Base-by-base conservation (phyloP, 2,888 invertebrate species). In the Lithophane leautieri region DNA sequence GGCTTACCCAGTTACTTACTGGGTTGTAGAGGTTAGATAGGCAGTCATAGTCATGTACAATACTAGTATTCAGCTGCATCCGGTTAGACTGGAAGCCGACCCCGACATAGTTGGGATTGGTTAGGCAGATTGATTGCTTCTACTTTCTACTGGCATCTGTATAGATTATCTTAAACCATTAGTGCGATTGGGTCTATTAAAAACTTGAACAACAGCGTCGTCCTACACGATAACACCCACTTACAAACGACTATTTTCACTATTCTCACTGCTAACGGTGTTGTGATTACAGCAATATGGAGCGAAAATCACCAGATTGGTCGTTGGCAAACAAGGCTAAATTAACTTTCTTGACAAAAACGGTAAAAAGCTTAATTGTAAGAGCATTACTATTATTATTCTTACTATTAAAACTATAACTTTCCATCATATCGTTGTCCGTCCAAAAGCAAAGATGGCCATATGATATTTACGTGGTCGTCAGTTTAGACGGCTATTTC, bases 401-500 rank as follows among this genome's bases (percentile, higher is more conserved):
- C 28, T 47, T 44, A 40, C 25, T 60, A 60, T 60, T 60, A 65
- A 54, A 60, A 47, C 14, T 50, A 78, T 70, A 54, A 28, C 34
- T n/a, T 70, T 65, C 34, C 42, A 54, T 54, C 6, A 54, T 58
- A 62, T 58, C 19, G n/a, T 74, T 80, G 84, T 76, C 72, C 66
- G 54, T 72, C 73, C 34, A 42, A 78, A 74, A 78, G 68, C 76
- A 86, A 81, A 86, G 82, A 76, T 77, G 76, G 75, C 56, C 34
- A 76, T 82, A 73, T 79, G 72, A 56, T 88, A 86, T 87, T 86
- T 84, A 82, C 86, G 63, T 42, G 83, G 68, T 50, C 81, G 75
- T 83, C 87, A 79, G 58, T 68, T 77, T 65, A 47, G 87, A 88
- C 83, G 79, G 86, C 89, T 78, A 85, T 82, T 88, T 87, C 87